Evolutionary conservation across 2,113 vertebrate species (phyloP).

Genomic region (Gymnobelideus leadbeateri): DNA sequence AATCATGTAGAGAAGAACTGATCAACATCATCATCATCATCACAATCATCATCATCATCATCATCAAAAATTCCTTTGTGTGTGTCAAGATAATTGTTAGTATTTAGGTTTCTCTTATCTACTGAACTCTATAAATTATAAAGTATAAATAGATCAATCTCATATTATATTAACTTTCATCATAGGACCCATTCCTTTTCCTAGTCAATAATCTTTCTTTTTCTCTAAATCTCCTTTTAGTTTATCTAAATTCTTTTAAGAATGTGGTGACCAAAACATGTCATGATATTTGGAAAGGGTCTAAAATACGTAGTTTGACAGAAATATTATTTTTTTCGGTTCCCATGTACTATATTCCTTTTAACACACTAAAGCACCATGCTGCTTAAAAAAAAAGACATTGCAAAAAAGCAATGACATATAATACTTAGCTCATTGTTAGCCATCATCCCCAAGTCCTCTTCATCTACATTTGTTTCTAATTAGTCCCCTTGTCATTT

Average conservation of each 20-base stretch:
- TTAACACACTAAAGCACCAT: background rate
- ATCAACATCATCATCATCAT: background rate
- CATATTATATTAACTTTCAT: background rate
- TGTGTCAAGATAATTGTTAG: background rate
- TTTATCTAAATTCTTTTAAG: background rate
- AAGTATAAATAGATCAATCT: background rate
- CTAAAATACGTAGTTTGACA: background rate
- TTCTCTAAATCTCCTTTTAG: background rate
- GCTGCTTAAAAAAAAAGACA: background rate
- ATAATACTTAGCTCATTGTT: slow-evolving; percentile 5
- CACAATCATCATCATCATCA: background rate
- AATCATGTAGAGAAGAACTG: background rate
- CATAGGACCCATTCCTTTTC: background rate
- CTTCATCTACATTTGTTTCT: background rate
- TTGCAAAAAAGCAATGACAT: background rate
- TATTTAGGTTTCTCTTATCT: slow-evolving; percentile 35
- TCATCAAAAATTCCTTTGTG: background rate
- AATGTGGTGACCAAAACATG: background rate
- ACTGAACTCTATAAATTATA: slow-evolving; percentile 1
- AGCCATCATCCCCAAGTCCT: background rate
- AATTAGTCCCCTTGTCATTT: slow-evolving; percentile 24
- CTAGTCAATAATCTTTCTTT: background rate
- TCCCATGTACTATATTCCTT: background rate
- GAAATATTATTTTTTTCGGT: background rate
- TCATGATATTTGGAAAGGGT: background rate